Conservation (phyloP, 2,113 vertebrate species). For the Glaucomys volans region DNA sequence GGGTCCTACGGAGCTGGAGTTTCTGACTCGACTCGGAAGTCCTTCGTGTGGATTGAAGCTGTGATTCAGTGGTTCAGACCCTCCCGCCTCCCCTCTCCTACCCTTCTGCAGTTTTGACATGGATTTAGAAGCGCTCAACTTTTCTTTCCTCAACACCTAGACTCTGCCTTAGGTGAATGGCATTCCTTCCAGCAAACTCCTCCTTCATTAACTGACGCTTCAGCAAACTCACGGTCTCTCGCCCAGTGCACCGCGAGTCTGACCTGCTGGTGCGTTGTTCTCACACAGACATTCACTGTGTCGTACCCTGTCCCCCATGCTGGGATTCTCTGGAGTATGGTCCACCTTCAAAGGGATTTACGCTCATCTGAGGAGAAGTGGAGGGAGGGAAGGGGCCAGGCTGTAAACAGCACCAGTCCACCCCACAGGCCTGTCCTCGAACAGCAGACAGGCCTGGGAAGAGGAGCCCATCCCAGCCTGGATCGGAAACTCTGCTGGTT, state of each 20-base stretch:
- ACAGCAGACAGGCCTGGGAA: background rate
- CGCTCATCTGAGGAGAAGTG: background rate
- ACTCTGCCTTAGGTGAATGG: background rate
- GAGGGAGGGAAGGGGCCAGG: background rate
- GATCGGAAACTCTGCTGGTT: background rate
- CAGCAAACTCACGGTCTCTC: background rate
- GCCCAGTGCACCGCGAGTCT: background rate
- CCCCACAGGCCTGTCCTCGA: background rate
- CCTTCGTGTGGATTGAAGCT: background rate
- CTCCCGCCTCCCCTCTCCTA: background rate
- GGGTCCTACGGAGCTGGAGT: too few relatives aligned
- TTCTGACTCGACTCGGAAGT: background rate
- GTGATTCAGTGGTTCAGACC: background rate
- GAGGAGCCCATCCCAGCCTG: background rate
- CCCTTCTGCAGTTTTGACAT: background rate
- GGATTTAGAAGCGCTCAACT: background rate
- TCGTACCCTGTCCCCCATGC: background rate
- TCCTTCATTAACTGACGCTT: background rate
- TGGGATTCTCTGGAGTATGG: background rate
- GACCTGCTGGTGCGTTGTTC: background rate
- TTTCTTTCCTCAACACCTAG: background rate
- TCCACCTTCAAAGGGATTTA: background rate
- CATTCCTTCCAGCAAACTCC: background rate
- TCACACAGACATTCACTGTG: background rate
- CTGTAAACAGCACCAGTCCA: background rate